phyloP scores from a whole-genome alignment of 2,113 vertebrate genomes.

The Hypanus sabinus region DNA sequence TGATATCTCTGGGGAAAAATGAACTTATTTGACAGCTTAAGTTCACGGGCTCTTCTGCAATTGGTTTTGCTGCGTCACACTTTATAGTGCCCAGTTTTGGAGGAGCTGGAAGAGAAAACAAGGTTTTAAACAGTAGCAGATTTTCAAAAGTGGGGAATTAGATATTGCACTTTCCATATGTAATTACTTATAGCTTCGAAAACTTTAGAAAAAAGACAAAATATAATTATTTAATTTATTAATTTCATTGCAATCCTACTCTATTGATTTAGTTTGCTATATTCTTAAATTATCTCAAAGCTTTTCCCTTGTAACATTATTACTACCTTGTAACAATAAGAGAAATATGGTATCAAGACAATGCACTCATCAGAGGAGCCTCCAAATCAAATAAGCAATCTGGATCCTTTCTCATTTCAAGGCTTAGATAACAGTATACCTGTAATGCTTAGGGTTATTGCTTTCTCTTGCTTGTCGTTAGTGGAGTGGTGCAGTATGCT shows the following conservation, averaged over 20 bases:
- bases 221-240: not conserved
- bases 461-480: not conserved
- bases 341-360: not conserved
- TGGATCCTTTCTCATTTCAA: not conserved
- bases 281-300: not conserved
- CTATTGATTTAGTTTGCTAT: not conserved
- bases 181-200: not conserved
- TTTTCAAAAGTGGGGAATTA: not conserved
- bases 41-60: not conserved
- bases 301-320: not conserved
- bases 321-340: not conserved
- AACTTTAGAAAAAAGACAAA: not conserved
- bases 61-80: not conserved
- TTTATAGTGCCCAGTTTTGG: not conserved
- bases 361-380: not conserved
- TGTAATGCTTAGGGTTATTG: not conserved
- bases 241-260: not conserved
- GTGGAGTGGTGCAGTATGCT: slow-evolving; percentile 22
- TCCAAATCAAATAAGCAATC: not conserved
- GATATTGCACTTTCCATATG: not conserved
- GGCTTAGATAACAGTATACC: not conserved
- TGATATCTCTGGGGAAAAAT: not conserved
- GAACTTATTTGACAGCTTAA: not conserved
- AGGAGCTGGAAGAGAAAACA: not conserved
- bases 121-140: not conserved